Base-by-base conservation (phyloP, 1,140 invertebrate species). In the Phortica variegata region DNA sequence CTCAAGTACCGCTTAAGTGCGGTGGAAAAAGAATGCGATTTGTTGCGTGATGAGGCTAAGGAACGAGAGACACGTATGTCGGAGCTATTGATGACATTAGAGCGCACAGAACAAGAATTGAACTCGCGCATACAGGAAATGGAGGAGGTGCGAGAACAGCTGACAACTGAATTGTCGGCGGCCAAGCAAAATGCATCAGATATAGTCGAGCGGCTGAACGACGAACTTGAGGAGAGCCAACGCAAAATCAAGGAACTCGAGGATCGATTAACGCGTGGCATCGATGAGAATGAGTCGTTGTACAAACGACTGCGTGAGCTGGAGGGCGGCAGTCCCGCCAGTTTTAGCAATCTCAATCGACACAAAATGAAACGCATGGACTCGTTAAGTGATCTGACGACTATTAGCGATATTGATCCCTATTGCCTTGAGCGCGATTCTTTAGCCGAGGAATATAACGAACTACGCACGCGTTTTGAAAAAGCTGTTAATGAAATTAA, bases 401-500 rank as follows among this genome's bases (percentile, higher is more conserved):
- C 90, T 52, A 83, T 91, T 34, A 87, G 88, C 65, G 87, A 90
- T 56, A 75, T 88, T 29, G 85, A 91, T 77, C 76, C 90, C 15
- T 86, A 86, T 57, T 78, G 82, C 13, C 77, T 91, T 49, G 86
- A 88, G 60, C 87, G 87, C 57, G 87, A 90, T 54, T 86, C 84
- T 53, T 76, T 91, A 12, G 85, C 88, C 49, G 88, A 90, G 70
- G 88, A 91, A 65, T 91, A 88, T 61, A 80, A 85, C 9, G 88
- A 91, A 54, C 72, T 93, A 43, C 80, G 85, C 36, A 79, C 80
- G 23, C 82, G 89, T 40, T 90, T 92, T 65, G 86, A 90, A 65
- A 91, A 88, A 71, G 89, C 89, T 0, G 84, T 91, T 1, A 80
- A 85, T 47, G 90, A 93, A 78, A 92, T 92, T 13, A 80, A 86